Percentiles rank a stretch among this genome's conserved stretches.
Conservation (phyloP, 2,888 invertebrate species). For the Thera britannica region DNA sequence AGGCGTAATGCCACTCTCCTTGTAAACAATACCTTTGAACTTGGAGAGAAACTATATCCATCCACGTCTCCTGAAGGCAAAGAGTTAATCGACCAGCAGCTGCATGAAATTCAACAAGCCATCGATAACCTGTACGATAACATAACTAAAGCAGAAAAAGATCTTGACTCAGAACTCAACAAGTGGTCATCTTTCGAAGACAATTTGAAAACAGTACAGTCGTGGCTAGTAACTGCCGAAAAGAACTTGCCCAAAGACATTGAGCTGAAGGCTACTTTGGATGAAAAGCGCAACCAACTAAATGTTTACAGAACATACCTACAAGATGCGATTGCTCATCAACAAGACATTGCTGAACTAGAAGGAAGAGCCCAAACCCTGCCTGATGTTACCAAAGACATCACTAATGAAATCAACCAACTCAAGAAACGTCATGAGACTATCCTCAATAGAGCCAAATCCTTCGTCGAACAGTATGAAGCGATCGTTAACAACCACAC, state of each 20-base stretch:
- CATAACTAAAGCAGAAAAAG: slow-evolving; percentile 90
- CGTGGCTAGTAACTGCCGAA: slow-evolving; percentile 92
- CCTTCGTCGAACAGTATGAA: slow-evolving; percentile 93
- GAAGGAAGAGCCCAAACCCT: slow-evolving; percentile 91
- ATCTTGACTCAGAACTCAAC: slow-evolving; percentile 92
- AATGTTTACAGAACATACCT: slow-evolving; percentile 92
- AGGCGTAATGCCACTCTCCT: slow-evolving; percentile 90
- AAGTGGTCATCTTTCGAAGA: slow-evolving; percentile 97
- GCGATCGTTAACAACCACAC: slow-evolving; percentile 95
- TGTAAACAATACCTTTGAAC: slow-evolving; percentile 93
- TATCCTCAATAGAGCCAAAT: slow-evolving; percentile 88
- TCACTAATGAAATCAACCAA: slow-evolving; percentile 88
- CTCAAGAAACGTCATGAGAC: slow-evolving; percentile 90
- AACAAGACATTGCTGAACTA: slow-evolving; percentile 93
- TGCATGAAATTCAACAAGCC: slow-evolving; percentile 93
- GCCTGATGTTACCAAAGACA: slow-evolving; percentile 90
- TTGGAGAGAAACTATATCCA: slow-evolving; percentile 94
- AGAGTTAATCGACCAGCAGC: slow-evolving; percentile 92
- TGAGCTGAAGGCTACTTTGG: slow-evolving; percentile 92
- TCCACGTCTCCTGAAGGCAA: slow-evolving; percentile 94
- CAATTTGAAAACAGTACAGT: slow-evolving; percentile 89
- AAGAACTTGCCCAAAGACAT: slow-evolving; percentile 91
- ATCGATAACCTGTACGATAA: slow-evolving; percentile 93
- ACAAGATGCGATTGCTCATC: slow-evolving; percentile 93
- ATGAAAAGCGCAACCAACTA: slow-evolving; percentile 95